Base-by-base conservation (phyloP, 2,797 vertebrate species). In the Ispidina lecontei region DNA sequence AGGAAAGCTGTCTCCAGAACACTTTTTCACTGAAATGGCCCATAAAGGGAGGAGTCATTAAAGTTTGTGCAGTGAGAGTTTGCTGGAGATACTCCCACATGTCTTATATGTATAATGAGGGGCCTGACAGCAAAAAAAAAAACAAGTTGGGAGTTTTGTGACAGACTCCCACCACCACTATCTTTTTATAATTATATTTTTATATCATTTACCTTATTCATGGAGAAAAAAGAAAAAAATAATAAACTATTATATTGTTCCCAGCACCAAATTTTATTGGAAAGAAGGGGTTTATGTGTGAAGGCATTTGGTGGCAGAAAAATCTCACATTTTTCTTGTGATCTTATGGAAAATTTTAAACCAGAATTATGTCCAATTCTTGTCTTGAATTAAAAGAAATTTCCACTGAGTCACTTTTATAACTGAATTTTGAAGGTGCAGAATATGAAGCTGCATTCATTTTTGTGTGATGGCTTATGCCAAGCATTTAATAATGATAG, bases 381-480 rank as follows among this genome's bases (percentile, higher is more conserved):
- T 69, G 6, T 69, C n/a, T 69, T 87, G 87, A 49, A 84, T 76
- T 63, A 70, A 76, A 92, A 82, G 35, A 58, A 2, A 1, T 81
- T 60, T 64, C 17, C 41, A 0, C 11, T 56, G 18, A 63, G 17
- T 49, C 54, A 56, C 23, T 67, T 77, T 22, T 46, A 13, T 51
- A 70, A 67, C 18, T 87, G 26, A 75, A 56, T n/a, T 78, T 84
- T 87, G 44, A 22, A 4, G 0, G 10, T 72, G 37, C 46, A 60
- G 55, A 79, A 41, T 9, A 21, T 43, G 29, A 82, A 75, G 25
- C 33, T 0, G 0, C 16, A 21, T 62, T 78, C 2, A 15, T 60
- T 92, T 89, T 18, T 78, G 18, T 56, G 18, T 62, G 47, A 37
- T 65, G 18, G 26, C 28, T 87, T 92, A 71, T 87, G 43, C 26